Base-by-base conservation (phyloP, 2,888 invertebrate species). In the Agriopis aurantiaria region DNA sequence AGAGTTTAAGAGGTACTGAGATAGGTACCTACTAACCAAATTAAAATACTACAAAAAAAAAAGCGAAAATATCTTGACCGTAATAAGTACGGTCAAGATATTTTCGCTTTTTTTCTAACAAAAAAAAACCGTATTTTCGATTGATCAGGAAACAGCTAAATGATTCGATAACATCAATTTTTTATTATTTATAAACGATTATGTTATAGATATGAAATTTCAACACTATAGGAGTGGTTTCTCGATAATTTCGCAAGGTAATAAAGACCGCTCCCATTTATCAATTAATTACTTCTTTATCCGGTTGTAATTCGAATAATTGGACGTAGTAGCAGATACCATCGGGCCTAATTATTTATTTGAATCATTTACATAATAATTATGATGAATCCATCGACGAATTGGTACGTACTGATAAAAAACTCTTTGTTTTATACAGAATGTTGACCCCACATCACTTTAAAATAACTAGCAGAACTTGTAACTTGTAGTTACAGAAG, bases 231-330 rank as follows among this genome's bases (percentile, higher is more conserved):
- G 57, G 57, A 57, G 61, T 61, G 49, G 51, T n/a, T 61, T 45
- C 40, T 63, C 43, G 63, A 68, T 63, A 59, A 63, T 45, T 60
- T 46, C 17, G 9, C 65, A 53, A 59, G 45, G 11, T 53, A 53
- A 53, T 58, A 63, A 52, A 63, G 8, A 43, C 68, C 61, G 61
- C 57, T 62, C 60, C 64, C 7, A n/a, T 62, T 58, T 51, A 60
- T 61, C 56, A 56, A 51, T 65, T 62, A 61, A 52, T n/a, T 61
- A 56, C 48, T 63, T 33, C 23, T 33, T 55, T 62, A 63, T 71
- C 62, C 61, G 52, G 48, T 58, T 46, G 48, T 62, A 59, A 49
- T 66, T 62, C 40, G 33, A 64, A 53, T 62, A 53, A 62, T 62
- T 62, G 46, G 62, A 46, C 43, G 64, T 48, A 53, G 52, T 56